These are phyloP conservation scores for Fragum fragum DNA, from an alignment of 2,888 invertebrate genomes.

Conservation along the genomic window DNA sequence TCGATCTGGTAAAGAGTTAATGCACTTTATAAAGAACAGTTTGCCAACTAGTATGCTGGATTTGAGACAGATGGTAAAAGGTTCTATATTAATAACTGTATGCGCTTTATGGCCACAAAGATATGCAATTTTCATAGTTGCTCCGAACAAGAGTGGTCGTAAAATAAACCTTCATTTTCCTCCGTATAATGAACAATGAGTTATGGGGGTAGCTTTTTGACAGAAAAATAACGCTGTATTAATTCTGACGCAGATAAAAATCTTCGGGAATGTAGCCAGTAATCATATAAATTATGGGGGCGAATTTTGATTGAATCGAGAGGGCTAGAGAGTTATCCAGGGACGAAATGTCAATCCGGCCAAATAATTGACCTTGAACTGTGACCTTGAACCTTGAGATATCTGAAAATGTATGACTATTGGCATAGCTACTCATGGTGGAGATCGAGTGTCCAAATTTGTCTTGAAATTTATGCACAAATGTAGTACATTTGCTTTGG, in stretches of 20 bases:
- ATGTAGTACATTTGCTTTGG: too few relatives aligned
- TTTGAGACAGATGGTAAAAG: background rate
- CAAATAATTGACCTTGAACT: too few relatives aligned
- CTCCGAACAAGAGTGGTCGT: background rate
- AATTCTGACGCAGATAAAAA: slow-evolving; percentile 20
- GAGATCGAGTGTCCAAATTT: too few relatives aligned
- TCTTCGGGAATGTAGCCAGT: slow-evolving; percentile 5
- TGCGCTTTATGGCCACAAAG: background rate
- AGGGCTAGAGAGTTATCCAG: too few relatives aligned
- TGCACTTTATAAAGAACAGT: too few relatives aligned
- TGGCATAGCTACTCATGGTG: too few relatives aligned
- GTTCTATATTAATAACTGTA: background rate
- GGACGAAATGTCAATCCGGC: too few relatives aligned
- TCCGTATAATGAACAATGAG: slow-evolving; percentile 6
- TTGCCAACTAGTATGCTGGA: too few relatives aligned
- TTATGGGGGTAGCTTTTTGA: slow-evolving; percentile 20
- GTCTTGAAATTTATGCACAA: too few relatives aligned
- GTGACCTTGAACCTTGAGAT: too few relatives aligned
- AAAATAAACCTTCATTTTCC: slow-evolving; percentile 2
- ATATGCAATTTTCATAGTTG: slow-evolving; percentile 11
- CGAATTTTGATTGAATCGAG: background rate
- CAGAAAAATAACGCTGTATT: slow-evolving; percentile 27
- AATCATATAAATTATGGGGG: slow-evolving; percentile 4
- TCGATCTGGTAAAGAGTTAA: too few relatives aligned
- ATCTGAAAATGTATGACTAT: too few relatives aligned